A percentile compares a stretch with the other conserved stretches of the same genome.
Conservation (phyloP, 1,140 invertebrate species). For the Lepidurus packardi region DNA sequence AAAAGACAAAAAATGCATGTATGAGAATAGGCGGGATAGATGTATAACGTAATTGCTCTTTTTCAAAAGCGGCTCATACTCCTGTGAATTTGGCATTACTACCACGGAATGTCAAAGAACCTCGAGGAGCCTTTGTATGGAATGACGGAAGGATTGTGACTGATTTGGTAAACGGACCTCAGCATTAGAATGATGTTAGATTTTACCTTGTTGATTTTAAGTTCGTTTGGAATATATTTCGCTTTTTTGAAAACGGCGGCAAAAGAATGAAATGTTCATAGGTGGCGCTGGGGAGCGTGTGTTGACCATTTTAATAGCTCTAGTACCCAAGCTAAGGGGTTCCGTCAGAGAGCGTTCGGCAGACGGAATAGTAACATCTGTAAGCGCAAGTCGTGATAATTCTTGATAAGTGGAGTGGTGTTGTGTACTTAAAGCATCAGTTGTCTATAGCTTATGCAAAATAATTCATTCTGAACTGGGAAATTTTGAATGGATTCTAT, state of each 20-base stretch:
- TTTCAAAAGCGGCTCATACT: conserved; percentile 16
- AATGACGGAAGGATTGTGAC: conserved; percentile 41
- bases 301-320: not conserved
- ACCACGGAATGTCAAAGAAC: conserved; percentile 45
- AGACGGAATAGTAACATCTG: conserved; percentile 17
- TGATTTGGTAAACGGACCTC: conserved; percentile 43
- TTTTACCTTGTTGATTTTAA: not conserved
- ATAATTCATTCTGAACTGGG: too few relatives aligned
- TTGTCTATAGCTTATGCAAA: not conserved
- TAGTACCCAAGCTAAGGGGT: not conserved
- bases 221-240: not conserved
- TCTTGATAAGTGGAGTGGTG: not conserved
- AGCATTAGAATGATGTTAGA: not conserved
- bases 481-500: too few relatives aligned
- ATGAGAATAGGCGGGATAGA: not conserved
- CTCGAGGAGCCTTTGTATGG: conserved; percentile 50
- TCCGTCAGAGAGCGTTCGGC: not conserved
- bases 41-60: not conserved
- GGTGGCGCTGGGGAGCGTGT: not conserved
- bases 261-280: not conserved
- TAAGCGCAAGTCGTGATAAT: not conserved
- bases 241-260: not conserved
- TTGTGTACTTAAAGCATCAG: not conserved
- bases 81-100: conserved; percentile 50
- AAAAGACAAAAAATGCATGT: not conserved